Conservation (phyloP, 2,888 invertebrate genomes). For the Orthosia gracilis region DNA sequence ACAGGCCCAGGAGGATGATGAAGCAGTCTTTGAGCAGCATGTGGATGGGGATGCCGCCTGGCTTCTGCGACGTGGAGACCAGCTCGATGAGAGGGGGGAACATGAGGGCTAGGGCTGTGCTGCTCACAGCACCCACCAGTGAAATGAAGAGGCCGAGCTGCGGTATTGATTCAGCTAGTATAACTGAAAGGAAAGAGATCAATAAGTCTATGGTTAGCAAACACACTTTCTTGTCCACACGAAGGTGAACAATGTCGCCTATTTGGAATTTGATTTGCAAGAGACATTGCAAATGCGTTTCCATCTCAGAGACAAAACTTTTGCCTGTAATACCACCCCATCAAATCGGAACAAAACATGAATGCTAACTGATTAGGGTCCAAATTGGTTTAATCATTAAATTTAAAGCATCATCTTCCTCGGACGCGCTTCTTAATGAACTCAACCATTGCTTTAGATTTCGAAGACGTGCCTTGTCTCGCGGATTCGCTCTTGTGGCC, state of each 20-base stretch:
- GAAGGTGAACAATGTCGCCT: neutral
- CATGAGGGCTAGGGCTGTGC: conserved; percentile 96
- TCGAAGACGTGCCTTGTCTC: too few species aligned
- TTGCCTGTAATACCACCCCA: too few species aligned
- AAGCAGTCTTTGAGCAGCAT: conserved; percentile 91
- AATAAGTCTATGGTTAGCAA: neutral
- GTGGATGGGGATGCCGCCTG: conserved; percentile 85
- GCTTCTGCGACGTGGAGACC: conserved; percentile 92
- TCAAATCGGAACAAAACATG: neutral
- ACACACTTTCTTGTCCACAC: neutral
- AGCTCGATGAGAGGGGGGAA: conserved; percentile 97
- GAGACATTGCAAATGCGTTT: neutral
- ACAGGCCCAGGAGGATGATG: conserved; percentile 93
- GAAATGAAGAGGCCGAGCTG: conserved; percentile 97
- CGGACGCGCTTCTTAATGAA: too few species aligned
- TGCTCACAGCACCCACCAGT: conserved; percentile 97
- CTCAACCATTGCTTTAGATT: too few species aligned
- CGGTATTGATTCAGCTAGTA: conserved; percentile 96
- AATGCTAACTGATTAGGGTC: neutral
- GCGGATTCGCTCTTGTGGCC: too few species aligned
- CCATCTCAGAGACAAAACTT: neutral
- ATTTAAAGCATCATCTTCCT: too few species aligned
- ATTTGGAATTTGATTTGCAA: too few species aligned
- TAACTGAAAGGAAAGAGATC: conserved; percentile 91
- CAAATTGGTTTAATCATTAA: neutral